Evolutionary conservation across 2,888 invertebrate species (phyloP), one percentile per base, ranked within the genome.

Genomic region (Volucella inanis): DNA sequence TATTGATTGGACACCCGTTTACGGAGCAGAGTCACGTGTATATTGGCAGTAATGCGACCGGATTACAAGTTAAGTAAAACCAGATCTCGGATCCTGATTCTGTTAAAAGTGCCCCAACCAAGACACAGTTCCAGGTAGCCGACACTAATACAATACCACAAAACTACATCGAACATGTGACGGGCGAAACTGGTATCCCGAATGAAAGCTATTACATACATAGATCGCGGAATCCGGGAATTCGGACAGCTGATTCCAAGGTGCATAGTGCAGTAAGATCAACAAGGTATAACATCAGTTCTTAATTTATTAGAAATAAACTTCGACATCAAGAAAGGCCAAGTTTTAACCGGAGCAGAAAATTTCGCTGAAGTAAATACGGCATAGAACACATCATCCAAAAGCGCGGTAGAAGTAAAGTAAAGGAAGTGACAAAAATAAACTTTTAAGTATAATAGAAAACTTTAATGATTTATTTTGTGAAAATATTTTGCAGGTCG

Each of bases 1-100:
- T 57, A 3, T 59, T 59, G 57, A 15, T 59, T 18, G 59, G 59
- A 59, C 41, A 59, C 18, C 59, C 59, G 10, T 59, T 59, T 31
- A 31, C 31, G 31, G 31, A 31, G 6, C 31, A 31, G 6, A 4
- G 6, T 6, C 31, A 31, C 31, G 31, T 31, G 6, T 3, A 18
- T 18, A 59, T 22, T 12, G 43, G 12, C 15, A 57, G 57, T 39
- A 9, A 47, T 49, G 62, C 62, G 4, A 50, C 9, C 38, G 47
- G 14, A 11, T 12, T 59, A 15, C 43, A 43, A n/a, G 59, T 43
- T 11, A 6, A 43, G 18, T 45, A 59, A 41, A 43, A 18, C 18
- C 41, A 59, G 12, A 8, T 59, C 3, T 11, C 43, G 45, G 43
- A 18, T 3, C 18, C 45, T 14, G 43, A 59, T 59, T 6, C 18